Base-by-base conservation (phyloP, 2,797 vertebrate genomes). In the Hybognathus amarus region DNA sequence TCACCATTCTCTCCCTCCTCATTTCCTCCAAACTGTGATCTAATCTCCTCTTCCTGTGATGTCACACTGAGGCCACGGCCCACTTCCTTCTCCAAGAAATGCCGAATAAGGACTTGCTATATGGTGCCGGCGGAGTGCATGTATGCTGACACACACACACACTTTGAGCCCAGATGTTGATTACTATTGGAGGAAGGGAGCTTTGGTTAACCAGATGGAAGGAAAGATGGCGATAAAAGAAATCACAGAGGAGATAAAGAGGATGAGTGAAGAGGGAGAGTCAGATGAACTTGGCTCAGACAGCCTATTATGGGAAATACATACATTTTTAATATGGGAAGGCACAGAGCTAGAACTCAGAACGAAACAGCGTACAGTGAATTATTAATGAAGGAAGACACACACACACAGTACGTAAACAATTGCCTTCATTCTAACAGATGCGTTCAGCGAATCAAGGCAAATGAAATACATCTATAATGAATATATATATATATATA, bases 41-140 rank as follows among this genome's bases (percentile, higher is more conserved):
- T 90, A 93, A 94, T 95, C 94, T 92, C 91, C 85, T 89, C 91
- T 94, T 95, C 94, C 94, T 90, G 90, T 94, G 93, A 94, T 93
- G 93, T 87, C 89, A 90, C 89, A 88, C 63, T 85, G 85, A 88
- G 87, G 87, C 87, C 88, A 88, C 90, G 91, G 76, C 92, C 92
- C 87, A 93, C 92, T 95, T 96, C 94, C 95, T 95, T 93, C 89
- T 92, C 87, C 89, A 88, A 87, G 79, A 84, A 86, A 89, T 89
- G 88, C 93, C 94, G 83, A 93, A 95, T 92, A 95, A 93, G 93
- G 94, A 85, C 71, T 50, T 86, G 76, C 79, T 84, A 59, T 79
- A 87, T 45, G 85, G 79, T 87, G 20, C 83, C 84, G 80, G 20
- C 83, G 83, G 80, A 89, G 61, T 5, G 76, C 24, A 87, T 84